Evolutionary conservation across 1,140 invertebrate genomes (phyloP).

Genomic region (silkworm (Bombyx mori)): ASM3026992v2 NC_085121.1:7376501-7377000

Average conservation of each 20-base stretch:
- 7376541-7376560: no score
- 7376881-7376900: conserved; percentile 45
- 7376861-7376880: conserved; percentile 27
- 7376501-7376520: no score
- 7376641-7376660: no score
- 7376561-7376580: no score
- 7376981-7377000: no score
- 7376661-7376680: no score
- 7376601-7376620: no score
- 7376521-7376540: no score
- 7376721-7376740: conserved; percentile 7
- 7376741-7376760: neutral
- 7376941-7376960: conserved; percentile 19
- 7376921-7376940: conserved; percentile 23
- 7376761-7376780: conserved; percentile 9
- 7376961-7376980: neutral
- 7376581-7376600: no score
- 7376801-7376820: conserved; percentile 34
- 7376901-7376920: conserved; percentile 43
- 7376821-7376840: conserved; percentile 42
- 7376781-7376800: conserved; percentile 27
- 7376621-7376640: no score
- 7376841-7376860: conserved; percentile 23
- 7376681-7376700: conserved; percentile 2
- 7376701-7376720: neutral